Base-by-base conservation (phyloP, 2,888 invertebrate species). In the Drosophila prostipennis region DNA sequence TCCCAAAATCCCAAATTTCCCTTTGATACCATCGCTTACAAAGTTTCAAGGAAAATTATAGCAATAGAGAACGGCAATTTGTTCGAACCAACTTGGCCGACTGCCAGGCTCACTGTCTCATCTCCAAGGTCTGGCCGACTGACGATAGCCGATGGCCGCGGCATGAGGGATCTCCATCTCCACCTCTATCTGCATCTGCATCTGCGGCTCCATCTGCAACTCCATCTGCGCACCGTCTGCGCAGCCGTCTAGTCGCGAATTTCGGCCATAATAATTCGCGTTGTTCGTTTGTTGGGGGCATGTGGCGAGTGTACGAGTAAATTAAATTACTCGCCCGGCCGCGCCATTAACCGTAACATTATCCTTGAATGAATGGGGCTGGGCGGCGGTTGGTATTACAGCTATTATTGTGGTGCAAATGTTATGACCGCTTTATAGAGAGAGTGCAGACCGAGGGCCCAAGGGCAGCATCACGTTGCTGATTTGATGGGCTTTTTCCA, bases 331-430 rank as follows among this genome's bases (percentile, higher is more conserved):
- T 79, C 73, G 76, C 73, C 74, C 54, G 60, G 67, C 71, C 74
- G 70, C 48, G 51, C 45, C 73, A 76, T 77, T 79, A 79, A 80
- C 79, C 76, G 87, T 83, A 87, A 88, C 77, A 84, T 87, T 80
- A 89, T 88, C 87, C 82, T 76, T 79, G 63, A 78, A 88, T 85
- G 89, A 83, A 78, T 77, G 63, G 69, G 48, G 72, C 65, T 69
- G 59, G 71, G 45, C 54, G 37, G 32, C 52, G 54, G 45, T 40
- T 34, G 59, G 63, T 48, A 87, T 78, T 76, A 89, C 81, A 80
- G 77, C 78, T 76, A 81, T 89, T 89, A 85, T 82, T 87, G 87
- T 82, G 80, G 89, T 84, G 78, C 80, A 89, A 89, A 90, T 89
- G 81, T 86, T 87, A 89, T 89, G 83, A 76, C 81, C 80, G 77